These are phyloP conservation scores for Rhizomys pruinosus DNA, from an alignment of 2,113 vertebrate species.

Conservation along the genomic window DNA sequence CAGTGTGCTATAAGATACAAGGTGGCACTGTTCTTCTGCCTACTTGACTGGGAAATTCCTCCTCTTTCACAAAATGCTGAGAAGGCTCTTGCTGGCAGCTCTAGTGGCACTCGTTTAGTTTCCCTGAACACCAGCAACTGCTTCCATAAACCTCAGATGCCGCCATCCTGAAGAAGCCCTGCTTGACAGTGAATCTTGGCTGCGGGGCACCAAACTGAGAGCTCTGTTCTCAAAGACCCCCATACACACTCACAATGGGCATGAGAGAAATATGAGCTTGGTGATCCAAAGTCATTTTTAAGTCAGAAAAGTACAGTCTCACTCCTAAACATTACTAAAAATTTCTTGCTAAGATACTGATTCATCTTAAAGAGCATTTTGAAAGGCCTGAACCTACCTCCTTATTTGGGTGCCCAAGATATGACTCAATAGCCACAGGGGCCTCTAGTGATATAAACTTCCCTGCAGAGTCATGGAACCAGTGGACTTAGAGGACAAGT, in stretches of 20 bases:
- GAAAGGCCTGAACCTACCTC: not conserved
- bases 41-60: not conserved
- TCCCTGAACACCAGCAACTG: not conserved
- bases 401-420: not conserved
- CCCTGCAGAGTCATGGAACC: not conserved
- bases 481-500: not conserved
- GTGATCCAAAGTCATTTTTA: constrained; percentile 1
- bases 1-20: not conserved
- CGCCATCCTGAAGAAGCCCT: no score
- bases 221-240: not conserved
- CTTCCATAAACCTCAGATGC: not conserved
- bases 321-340: not conserved
- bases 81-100: not conserved
- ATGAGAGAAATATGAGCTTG: not conserved
- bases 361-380: not conserved
- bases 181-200: not conserved
- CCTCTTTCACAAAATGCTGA: not conserved
- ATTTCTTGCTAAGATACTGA: not conserved
- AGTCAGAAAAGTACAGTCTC: not conserved
- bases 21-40: not conserved
- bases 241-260: not conserved
- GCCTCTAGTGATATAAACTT: not conserved
- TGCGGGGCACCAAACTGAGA: not conserved
- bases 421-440: not conserved
- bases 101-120: not conserved